Percentiles rank a stretch among this genome's conserved stretches.
Evolutionary conservation across 2,113 vertebrate species (phyloP).

Genomic region (Sinocyclocheilus rhinocerous): DNA sequence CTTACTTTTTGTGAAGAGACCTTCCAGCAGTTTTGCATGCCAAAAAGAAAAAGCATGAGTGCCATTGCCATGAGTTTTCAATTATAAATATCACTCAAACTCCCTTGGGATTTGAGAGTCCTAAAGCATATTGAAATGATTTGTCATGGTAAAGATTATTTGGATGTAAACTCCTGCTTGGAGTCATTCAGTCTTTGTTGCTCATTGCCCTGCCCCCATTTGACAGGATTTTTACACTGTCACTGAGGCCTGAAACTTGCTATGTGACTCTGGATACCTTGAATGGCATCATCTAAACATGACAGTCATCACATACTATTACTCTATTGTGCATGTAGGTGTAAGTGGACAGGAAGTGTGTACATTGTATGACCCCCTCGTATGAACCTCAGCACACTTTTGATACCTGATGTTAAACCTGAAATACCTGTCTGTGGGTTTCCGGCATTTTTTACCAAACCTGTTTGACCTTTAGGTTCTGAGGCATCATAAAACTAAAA

Average conservation of each 20-base stretch:
- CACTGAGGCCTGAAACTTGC: background rate
- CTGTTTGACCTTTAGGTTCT: conserved; percentile 1
- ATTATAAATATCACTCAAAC: background rate
- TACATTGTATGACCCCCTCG: background rate
- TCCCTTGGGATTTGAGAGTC: background rate
- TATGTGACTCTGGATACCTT: background rate
- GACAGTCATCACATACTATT: background rate
- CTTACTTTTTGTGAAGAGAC: background rate
- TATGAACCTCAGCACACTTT: background rate
- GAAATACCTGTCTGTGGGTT: conserved; percentile 5
- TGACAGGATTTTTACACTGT: background rate
- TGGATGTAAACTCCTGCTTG: background rate
- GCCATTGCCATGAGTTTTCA: background rate
- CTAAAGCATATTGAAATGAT: background rate
- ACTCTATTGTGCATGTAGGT: background rate
- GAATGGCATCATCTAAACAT: background rate
- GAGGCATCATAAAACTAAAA: background rate
- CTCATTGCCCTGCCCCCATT: background rate
- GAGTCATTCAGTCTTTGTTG: background rate
- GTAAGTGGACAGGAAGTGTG: background rate
- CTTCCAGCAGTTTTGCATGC: background rate
- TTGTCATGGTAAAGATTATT: background rate
- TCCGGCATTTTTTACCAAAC: conserved; percentile 3
- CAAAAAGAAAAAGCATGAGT: background rate
- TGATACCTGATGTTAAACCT: background rate